A percentile compares a stretch with the other conserved stretches of the same genome.
Conservation (phyloP, 2,113 vertebrate species). For the Microtus richardsoni region DNA sequence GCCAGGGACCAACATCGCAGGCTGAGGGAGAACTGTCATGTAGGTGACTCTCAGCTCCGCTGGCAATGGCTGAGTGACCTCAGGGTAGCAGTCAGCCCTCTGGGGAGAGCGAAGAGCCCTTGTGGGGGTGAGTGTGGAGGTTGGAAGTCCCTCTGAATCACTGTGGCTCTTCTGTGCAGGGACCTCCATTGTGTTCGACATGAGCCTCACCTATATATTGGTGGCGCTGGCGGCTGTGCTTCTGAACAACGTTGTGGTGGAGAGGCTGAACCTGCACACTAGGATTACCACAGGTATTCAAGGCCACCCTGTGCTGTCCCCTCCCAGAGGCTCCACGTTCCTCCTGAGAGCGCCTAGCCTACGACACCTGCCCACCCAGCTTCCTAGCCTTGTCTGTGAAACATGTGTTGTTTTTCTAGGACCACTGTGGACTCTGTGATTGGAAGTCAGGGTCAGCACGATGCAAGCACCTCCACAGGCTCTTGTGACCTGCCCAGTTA, state of each 20-base stretch:
- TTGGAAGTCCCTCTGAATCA: rapidly evolving
- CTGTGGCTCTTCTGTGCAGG: slow-evolving; percentile 82
- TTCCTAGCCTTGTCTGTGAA: not conserved
- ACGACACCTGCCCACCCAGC: not conserved
- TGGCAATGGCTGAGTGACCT: not conserved
- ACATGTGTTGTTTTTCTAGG: not conserved
- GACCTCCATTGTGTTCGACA: slow-evolving; percentile 97
- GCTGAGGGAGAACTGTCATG: not conserved
- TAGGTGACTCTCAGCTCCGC: not conserved
- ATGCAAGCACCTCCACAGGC: not conserved
- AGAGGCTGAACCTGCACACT: slow-evolving; percentile 95
- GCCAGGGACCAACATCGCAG: not conserved
- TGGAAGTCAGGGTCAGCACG: not conserved
- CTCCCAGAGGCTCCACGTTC: too few species aligned
- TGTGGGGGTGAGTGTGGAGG: not conserved
- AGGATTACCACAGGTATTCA: slow-evolving; percentile 94
- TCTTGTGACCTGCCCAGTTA: rapidly evolving
- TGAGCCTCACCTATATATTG: slow-evolving; percentile 98
- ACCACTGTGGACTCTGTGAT: not conserved
- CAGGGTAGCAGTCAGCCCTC: rapidly evolving
- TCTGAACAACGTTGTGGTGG: slow-evolving; percentile 96
- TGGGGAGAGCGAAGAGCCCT: not conserved
- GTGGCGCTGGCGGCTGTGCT: slow-evolving; percentile 95
- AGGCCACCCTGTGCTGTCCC: not conserved
- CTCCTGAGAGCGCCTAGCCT: not conserved